Evolutionary conservation across 2,888 invertebrate genomes (phyloP).

Genomic region (Coleophora deauratella): DNA sequence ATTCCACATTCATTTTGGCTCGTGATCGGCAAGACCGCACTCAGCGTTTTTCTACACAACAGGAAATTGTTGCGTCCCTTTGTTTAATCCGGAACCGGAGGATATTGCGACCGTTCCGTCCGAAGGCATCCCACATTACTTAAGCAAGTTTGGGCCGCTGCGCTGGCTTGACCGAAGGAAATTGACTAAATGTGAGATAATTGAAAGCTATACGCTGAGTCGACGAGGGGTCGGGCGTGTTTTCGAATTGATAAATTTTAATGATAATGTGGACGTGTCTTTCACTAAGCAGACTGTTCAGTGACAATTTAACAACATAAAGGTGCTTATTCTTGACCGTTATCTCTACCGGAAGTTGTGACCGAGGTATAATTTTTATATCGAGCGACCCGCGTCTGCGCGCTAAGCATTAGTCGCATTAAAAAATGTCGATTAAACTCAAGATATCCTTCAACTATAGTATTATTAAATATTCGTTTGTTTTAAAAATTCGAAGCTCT

Average conservation of each 20-base stretch:
- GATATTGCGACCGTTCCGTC: slow-evolving; percentile 51
- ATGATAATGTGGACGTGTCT: slow-evolving; percentile 27
- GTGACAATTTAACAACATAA: slow-evolving; percentile 54
- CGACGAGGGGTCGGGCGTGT: slow-evolving; percentile 25
- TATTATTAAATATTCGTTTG: slow-evolving; percentile 55
- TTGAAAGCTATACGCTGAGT: slow-evolving; percentile 42
- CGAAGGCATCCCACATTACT: slow-evolving; percentile 32
- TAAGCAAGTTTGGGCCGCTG: slow-evolving; percentile 34
- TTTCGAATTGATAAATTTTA: slow-evolving; percentile 34
- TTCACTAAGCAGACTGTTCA: slow-evolving; percentile 41
- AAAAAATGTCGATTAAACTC: slow-evolving; percentile 61
- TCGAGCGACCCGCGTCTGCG: slow-evolving; percentile 31
- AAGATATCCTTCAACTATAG: slow-evolving; percentile 54
- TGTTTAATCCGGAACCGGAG: slow-evolving; percentile 49
- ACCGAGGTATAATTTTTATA: slow-evolving; percentile 54
- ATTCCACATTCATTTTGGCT: slow-evolving; percentile 32
- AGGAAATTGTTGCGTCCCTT: slow-evolving; percentile 52
- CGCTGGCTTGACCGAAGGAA: slow-evolving; percentile 42
- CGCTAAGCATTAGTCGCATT: slow-evolving; percentile 53
- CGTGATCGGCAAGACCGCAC: slow-evolving; percentile 24
- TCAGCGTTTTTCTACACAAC: slow-evolving; percentile 45
- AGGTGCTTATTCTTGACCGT: slow-evolving; percentile 59
- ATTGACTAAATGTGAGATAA: slow-evolving; percentile 52
- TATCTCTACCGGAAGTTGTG: slow-evolving; percentile 63
- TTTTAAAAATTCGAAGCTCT: slow-evolving; percentile 36